These are phyloP conservation scores for Drosophila vallismaia DNA, from an alignment of 2,888 invertebrate genomes.

Conservation along the genomic window DNA sequence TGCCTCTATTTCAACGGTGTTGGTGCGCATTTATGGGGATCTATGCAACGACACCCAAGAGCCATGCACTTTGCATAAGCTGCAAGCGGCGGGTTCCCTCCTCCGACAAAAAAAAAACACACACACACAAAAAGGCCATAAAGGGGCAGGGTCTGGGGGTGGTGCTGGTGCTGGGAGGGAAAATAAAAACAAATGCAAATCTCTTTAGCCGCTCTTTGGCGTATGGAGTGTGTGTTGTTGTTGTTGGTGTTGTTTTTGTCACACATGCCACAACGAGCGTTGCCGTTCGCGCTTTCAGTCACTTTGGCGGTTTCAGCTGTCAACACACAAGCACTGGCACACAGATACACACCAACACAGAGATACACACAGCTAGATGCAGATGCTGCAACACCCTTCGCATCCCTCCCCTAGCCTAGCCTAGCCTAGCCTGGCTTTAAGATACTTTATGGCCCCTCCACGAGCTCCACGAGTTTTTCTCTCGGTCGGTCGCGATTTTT, in stretches of 20 bases:
- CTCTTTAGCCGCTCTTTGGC: slow-evolving; percentile 62
- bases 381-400: slow-evolving; percentile 3
- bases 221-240: neutral
- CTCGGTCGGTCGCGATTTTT: slow-evolving; percentile 11
- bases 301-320: slow-evolving; percentile 70
- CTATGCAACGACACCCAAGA: slow-evolving; percentile 37
- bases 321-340: slow-evolving; percentile 42
- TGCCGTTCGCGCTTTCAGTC: slow-evolving; percentile 66
- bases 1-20: slow-evolving; percentile 3
- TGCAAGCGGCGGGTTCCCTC: slow-evolving; percentile 32
- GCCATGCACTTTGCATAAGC: slow-evolving; percentile 68
- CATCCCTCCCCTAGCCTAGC: neutral
- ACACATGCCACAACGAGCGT: slow-evolving; percentile 11
- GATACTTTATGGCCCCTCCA: slow-evolving; percentile 18
- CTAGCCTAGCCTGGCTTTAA: neutral
- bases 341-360: neutral
- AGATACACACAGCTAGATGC: neutral
- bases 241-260: slow-evolving; percentile 21
- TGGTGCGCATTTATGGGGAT: slow-evolving; percentile 24
- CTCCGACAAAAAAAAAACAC: neutral
- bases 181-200: slow-evolving; percentile 60
- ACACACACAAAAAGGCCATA: slow-evolving; percentile 1
- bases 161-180: neutral
- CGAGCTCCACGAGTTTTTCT: neutral
- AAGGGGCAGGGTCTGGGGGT: neutral